Conservation (phyloP, 2,888 invertebrate species). For the Pyrgus malvae region DNA sequence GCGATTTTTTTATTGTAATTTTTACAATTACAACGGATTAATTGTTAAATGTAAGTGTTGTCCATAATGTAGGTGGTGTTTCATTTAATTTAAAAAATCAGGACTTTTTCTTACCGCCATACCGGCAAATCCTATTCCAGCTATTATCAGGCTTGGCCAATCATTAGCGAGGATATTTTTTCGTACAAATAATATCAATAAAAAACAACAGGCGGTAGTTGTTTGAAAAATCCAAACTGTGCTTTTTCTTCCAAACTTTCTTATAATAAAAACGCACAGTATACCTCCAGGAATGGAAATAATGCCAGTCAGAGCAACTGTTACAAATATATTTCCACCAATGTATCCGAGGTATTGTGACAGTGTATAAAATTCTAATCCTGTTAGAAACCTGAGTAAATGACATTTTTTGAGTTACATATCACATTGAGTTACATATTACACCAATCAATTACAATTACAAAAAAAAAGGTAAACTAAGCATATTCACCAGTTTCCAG, state of each 20-base stretch:
- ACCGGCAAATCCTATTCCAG: slow-evolving; percentile 84
- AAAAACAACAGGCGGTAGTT: slow-evolving; percentile 71
- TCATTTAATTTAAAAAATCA: no score
- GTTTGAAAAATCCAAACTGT: slow-evolving; percentile 74
- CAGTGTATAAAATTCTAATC: slow-evolving; percentile 82
- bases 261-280: slow-evolving; percentile 73
- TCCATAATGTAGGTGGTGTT: not conserved
- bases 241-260: slow-evolving; percentile 72
- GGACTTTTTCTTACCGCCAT: slow-evolving; percentile 76
- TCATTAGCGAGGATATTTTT: slow-evolving; percentile 64
- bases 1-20: no score
- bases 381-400: slow-evolving; percentile 76
- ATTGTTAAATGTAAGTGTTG: no score
- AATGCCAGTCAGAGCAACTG: slow-evolving; percentile 77
- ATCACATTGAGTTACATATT: no score
- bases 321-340: slow-evolving; percentile 77
- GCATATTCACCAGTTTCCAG: slow-evolving; percentile 81
- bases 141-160: slow-evolving; percentile 81
- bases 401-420: not conserved
- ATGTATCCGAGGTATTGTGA: slow-evolving; percentile 82
- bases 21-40: no score
- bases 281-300: slow-evolving; percentile 79
- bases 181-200: slow-evolving; percentile 74
- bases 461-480: no score
- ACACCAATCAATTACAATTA: not conserved